Evolutionary conservation across 2,113 vertebrate genomes (phyloP).

Genomic region (Pan troglodytes): NHGRI_mPanTro3-v2.1_pri NC_072407.2:108789001-108789500

Average conservation of each 20-base stretch:
- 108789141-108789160: not conserved
- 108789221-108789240: not conserved
- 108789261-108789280: not conserved
- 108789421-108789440: slow-evolving; percentile 15
- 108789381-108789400: not conserved
- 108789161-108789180: not conserved
- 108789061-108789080: not conserved
- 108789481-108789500: not conserved
- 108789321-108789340: not conserved
- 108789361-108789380: not conserved
- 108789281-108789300: not conserved
- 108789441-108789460: not conserved
- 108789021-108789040: not conserved
- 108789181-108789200: not conserved
- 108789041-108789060: not conserved
- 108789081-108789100: not conserved
- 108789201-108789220: not conserved
- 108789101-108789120: not conserved
- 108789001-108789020: not conserved
- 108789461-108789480: not conserved
- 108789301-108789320: too few species aligned
- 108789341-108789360: not conserved
- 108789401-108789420: not conserved
- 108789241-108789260: not conserved
- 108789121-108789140: not conserved